phyloP scores from a whole-genome alignment of 2,797 vertebrate species.

The Pseudochirops cupreus region DNA sequence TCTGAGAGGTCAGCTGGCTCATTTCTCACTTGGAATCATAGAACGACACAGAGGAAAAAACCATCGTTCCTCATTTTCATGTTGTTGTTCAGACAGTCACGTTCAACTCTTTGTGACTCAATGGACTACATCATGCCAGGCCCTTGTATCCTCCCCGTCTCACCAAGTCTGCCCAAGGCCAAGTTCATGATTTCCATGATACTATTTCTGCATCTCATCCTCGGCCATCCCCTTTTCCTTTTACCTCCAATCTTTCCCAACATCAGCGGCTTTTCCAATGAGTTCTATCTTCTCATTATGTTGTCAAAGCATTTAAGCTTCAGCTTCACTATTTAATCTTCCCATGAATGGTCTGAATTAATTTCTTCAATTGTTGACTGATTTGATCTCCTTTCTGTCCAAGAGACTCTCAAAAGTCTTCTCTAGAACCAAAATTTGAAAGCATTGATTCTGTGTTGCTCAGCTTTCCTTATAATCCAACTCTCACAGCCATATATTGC shows the following conservation, averaged over 20 bases:
- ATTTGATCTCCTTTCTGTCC: background rate
- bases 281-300: background rate
- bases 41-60: background rate
- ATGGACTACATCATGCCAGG: background rate
- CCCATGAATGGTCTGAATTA: background rate
- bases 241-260: background rate
- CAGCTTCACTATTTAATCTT: background rate
- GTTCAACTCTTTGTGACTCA: background rate
- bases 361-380: background rate
- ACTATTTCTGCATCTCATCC: background rate
- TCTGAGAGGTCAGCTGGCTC: constrained; percentile 50
- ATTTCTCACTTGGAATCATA: constrained; percentile 1
- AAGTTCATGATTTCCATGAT: background rate
- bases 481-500: background rate
- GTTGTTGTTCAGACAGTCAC: background rate
- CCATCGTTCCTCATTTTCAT: background rate
- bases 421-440: background rate
- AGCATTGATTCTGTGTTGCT: background rate
- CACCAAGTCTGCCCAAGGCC: background rate
- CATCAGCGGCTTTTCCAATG: background rate
- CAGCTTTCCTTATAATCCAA: background rate
- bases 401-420: background rate
- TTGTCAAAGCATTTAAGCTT: background rate
- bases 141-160: background rate
- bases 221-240: background rate